Evolutionary conservation across 2,113 vertebrate species (phyloP).

Genomic region (Festucalex cinctus): DNA sequence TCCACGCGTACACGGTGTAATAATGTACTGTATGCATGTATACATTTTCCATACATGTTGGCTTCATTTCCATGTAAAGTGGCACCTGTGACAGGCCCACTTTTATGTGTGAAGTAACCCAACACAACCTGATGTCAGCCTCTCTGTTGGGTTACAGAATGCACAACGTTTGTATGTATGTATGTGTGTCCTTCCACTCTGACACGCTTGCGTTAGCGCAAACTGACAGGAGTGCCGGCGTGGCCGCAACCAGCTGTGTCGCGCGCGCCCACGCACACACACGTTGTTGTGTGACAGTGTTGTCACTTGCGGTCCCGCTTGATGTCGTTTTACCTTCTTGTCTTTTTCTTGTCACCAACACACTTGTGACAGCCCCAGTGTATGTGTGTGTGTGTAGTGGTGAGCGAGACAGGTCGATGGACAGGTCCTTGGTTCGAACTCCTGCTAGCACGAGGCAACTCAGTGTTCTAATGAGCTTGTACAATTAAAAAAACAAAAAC

Average conservation of each 20-base stretch:
- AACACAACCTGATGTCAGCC: neutral
- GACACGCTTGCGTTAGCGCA: constrained; percentile 30
- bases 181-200: neutral
- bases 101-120: neutral
- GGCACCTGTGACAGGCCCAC: neutral
- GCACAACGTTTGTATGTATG: neutral
- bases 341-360: constrained; percentile 28
- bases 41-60: neutral
- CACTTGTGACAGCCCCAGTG: constrained; percentile 15
- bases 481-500: no score
- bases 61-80: constrained; percentile 1
- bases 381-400: neutral
- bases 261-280: neutral
- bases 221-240: constrained; percentile 41
- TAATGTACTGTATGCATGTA: neutral
- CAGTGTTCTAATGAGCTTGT: no score
- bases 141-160: neutral
- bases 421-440: no score
- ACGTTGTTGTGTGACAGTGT: constrained; percentile 8
- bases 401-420: no score
- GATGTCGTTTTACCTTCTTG: constrained; percentile 29
- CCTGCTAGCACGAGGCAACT: no score
- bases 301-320: constrained; percentile 40
- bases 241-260: constrained; percentile 29
- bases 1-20: neutral